These are phyloP conservation scores for Pegea sp. DNA, from an alignment of 23 tunicate species.

Conservation along the genomic window DNA sequence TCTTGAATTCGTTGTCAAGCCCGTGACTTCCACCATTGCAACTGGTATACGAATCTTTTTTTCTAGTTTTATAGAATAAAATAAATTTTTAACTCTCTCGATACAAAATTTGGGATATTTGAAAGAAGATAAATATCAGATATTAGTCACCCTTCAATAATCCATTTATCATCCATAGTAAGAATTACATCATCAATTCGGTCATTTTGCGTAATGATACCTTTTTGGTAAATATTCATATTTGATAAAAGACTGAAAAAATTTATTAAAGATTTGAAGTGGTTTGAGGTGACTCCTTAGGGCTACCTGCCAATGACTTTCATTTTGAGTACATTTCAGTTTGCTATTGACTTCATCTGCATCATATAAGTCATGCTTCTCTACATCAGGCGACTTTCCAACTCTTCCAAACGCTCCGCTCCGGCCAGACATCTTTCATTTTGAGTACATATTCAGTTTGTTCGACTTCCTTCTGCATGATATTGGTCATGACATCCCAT, in stretches of 20 bases:
- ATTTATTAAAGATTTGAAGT: too few species aligned
- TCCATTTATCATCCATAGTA: conserved; percentile 52
- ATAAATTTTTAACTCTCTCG: too few species aligned
- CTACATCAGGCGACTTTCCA: conserved; percentile 36
- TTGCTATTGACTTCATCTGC: conserved; percentile 16
- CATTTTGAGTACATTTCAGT: conserved; percentile 35
- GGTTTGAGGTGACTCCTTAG: too few species aligned
- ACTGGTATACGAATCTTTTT: conserved; percentile 20
- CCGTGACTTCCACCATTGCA: conserved; percentile 89
- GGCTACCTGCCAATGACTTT: conserved; percentile 67
- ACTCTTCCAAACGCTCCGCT: conserved; percentile 69
- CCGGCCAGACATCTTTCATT: conserved; percentile 43
- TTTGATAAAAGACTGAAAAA: conserved; percentile 24
- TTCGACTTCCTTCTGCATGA: conserved; percentile 17
- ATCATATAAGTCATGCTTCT: conserved; percentile 28
- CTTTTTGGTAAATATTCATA: conserved; percentile 47
- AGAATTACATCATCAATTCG: conserved; percentile 44
- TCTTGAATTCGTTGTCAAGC: conserved; percentile 64
- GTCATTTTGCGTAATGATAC: conserved; percentile 50
- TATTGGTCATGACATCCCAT: conserved; percentile 25
- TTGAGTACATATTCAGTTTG: conserved; percentile 30
- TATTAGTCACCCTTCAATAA: conserved; percentile 57
- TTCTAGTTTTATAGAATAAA: conserved; percentile 11
- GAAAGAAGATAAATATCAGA: too few species aligned
- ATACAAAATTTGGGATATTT: too few species aligned